Evolutionary conservation across 2,797 vertebrate genomes (phyloP).

Genomic region (Hybognathus amarus): DNA sequence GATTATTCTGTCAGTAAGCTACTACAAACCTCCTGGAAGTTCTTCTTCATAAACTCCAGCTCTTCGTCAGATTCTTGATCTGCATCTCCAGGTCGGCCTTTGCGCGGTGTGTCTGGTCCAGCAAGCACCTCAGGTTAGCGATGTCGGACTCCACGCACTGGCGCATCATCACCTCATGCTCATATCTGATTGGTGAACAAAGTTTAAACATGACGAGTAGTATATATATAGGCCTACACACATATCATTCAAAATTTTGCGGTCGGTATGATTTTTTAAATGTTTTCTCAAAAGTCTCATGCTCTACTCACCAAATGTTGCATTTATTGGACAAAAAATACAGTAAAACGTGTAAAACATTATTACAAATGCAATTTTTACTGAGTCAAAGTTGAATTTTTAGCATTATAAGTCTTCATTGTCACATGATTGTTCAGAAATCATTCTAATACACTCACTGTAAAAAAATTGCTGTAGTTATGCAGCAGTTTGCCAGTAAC

Average conservation of each 20-base stretch:
- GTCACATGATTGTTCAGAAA: background rate
- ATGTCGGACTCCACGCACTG: constrained; percentile 88
- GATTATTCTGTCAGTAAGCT: background rate
- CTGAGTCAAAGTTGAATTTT: background rate
- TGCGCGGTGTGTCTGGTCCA: constrained; percentile 85
- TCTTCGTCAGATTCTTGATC: constrained; percentile 88
- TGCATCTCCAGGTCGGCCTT: constrained; percentile 91
- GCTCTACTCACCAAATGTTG: background rate
- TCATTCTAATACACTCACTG: background rate
- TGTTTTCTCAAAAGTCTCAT: too few species aligned
- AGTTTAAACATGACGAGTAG: background rate
- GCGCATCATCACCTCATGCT: constrained; percentile 87
- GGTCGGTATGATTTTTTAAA: background rate
- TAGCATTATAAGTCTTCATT: background rate
- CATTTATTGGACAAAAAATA: background rate
- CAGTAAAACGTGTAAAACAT: background rate
- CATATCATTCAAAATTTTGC: background rate
- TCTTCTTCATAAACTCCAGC: constrained; percentile 87
- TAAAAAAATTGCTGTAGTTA: too few species aligned
- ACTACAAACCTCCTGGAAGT: constrained; percentile 84
- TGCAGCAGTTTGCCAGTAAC: too few species aligned
- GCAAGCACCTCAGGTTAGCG: constrained; percentile 81
- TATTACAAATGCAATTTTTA: background rate
- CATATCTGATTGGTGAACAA: constrained; percentile 76
- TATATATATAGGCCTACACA: background rate